phyloP scores from a whole-genome alignment of 2,797 vertebrate species.

The Myotis daubentonii region DNA sequence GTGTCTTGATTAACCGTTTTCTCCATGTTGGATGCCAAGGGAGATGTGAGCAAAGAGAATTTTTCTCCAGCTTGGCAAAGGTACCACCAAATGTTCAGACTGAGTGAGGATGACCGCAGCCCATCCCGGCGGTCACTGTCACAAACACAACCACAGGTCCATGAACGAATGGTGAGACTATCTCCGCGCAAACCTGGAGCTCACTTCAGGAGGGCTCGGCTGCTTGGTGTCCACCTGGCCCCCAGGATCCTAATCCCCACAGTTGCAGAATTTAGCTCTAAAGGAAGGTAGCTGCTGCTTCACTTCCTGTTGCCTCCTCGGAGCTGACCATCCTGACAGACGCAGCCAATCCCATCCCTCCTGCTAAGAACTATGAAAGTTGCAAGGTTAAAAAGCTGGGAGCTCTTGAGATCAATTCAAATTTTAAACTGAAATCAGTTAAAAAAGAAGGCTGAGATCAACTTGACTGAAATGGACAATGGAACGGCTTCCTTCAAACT shows the following conservation, averaged over 20 bases:
- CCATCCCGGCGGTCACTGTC: neutral
- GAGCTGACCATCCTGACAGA: neutral
- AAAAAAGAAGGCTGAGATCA: neutral
- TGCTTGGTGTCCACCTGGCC: neutral
- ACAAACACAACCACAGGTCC: neutral
- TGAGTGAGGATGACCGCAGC: neutral
- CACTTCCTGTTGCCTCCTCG: neutral
- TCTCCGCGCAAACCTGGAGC: neutral
- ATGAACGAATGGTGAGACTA: neutral
- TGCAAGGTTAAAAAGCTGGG: neutral
- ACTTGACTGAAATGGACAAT: neutral
- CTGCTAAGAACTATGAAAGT: neutral
- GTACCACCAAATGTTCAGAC: neutral
- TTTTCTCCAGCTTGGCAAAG: neutral
- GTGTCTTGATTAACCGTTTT: slow-evolving; percentile 23
- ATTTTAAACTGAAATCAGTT: slow-evolving; percentile 19
- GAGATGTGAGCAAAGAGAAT: slow-evolving; percentile 40
- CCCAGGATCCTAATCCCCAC: neutral
- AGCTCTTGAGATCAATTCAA: slow-evolving; percentile 12
- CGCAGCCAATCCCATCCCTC: neutral
- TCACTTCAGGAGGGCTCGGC: neutral
- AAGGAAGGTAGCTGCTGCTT: neutral
- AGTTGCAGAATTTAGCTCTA: neutral
- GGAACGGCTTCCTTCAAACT: neutral
- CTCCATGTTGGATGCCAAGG: slow-evolving; percentile 16